Evolutionary conservation across 2,113 vertebrate genomes (phyloP), one percentile per base, ranked within the genome.

Genomic region (Callipepla squamata): DNA sequence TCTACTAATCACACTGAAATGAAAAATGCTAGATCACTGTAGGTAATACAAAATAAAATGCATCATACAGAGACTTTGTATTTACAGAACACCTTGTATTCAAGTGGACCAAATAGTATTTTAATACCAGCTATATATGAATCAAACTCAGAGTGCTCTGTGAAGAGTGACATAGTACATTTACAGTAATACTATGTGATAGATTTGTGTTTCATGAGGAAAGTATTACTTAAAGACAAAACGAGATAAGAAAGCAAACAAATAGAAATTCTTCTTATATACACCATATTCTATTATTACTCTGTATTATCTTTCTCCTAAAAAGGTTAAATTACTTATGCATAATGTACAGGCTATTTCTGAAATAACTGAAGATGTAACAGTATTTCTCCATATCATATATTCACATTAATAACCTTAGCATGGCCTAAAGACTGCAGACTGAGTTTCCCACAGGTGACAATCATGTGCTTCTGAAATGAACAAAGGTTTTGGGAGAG

Each of bases 11-110:
- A 87, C 23, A 79, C 40, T 81, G 9, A 82, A 81, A 84, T 70
- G 4, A 65, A 84, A 93, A 87, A 74, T 32, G 2, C 78, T 90
- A 55, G 61, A 62, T 44, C 2, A 1, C 12, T 61, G 50, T n/a
- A 91, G 62, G 77, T 65, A 63, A 76, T 74, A 21, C 7, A 82
- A 89, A 93, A 82, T 87, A 87, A 83, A 87, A 77, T 55, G 76
- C 7, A 16, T 7, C 20, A 85, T 63, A 75, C 30, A 67, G 38
- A 68, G 26, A 78, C 9, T 34, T 76, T 59, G 19, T 14, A 84
- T 94, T 84, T 83, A 51, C 45, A 89, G 67, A 81, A 9, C 15
- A 66, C 3, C 8, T 84, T 44, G 86, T 47, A 59, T 85, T 85
- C 70, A 66, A 17, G 51, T 77, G 32, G 3, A n/a, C 26, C 57